Conservation (phyloP, 2,888 invertebrate genomes). For the Cryptus armator region DNA sequence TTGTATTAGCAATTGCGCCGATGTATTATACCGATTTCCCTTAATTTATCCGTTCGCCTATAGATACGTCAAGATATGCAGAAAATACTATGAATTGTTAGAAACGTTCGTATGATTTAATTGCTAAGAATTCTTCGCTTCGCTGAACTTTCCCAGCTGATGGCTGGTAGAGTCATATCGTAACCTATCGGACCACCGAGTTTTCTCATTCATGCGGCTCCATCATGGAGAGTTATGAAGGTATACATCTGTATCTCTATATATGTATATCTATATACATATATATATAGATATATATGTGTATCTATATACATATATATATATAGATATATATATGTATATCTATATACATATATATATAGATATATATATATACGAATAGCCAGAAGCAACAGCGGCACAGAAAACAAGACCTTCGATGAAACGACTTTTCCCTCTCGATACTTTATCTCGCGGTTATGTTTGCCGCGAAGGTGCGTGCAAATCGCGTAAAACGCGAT, state of each 20-base stretch:
- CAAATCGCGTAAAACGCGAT: slow-evolving; percentile 36
- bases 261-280: neutral
- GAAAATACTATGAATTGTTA: slow-evolving; percentile 7
- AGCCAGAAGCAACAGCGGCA: slow-evolving; percentile 20
- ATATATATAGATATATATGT: too few species aligned
- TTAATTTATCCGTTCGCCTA: neutral
- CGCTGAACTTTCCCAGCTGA: slow-evolving; percentile 55
- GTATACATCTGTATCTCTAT: too few species aligned
- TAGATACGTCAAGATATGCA: slow-evolving; percentile 12
- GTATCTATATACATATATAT: too few species aligned
- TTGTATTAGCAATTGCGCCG: slow-evolving; percentile 3
- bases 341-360: too few species aligned
- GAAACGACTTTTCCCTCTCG: slow-evolving; percentile 41
- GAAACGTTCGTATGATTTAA: slow-evolving; percentile 21
- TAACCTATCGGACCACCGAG: slow-evolving; percentile 2
- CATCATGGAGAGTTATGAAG: neutral
- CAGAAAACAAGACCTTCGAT: slow-evolving; percentile 36
- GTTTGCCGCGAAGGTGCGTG: slow-evolving; percentile 15
- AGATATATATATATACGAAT: slow-evolving; percentile 16
- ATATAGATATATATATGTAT: too few species aligned
- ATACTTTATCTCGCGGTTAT: slow-evolving; percentile 11
- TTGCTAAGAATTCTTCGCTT: slow-evolving; percentile 46
- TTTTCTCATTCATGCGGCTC: slow-evolving; percentile 28
- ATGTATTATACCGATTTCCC: slow-evolving; percentile 7
- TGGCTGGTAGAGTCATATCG: neutral